Evolutionary conservation across 2,113 vertebrate species (phyloP).

Genomic region (Xenopus borealis): DNA sequence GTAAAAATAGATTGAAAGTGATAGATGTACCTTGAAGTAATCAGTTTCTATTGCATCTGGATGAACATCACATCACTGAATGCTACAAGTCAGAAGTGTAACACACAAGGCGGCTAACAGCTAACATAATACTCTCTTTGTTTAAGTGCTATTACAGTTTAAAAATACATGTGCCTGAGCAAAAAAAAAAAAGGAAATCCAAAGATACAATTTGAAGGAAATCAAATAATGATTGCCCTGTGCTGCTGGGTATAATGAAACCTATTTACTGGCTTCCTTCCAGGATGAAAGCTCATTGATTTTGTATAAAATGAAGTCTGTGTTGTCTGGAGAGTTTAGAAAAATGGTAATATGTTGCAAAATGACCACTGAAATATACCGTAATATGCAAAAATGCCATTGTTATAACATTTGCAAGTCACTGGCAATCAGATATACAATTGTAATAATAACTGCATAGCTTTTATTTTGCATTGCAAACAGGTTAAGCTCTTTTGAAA

Average conservation of each 20-base stretch:
- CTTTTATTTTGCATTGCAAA: background rate
- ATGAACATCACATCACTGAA: too few species aligned
- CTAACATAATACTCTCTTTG: conserved; percentile 19
- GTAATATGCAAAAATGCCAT: conserved; percentile 13
- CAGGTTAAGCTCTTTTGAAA: background rate
- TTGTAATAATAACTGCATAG: conserved; percentile 8
- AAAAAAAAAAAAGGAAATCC: conserved; percentile 28
- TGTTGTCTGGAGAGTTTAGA: conserved; percentile 32
- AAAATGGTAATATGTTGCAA: conserved; percentile 22
- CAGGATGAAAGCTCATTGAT: conserved; percentile 38
- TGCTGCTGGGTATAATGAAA: conserved; percentile 45
- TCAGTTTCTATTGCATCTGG: too few species aligned
- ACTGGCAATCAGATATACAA: conserved; percentile 4
- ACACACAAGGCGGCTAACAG: too few species aligned
- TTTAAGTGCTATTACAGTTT: conserved; percentile 24
- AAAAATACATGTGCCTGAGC: conserved; percentile 34
- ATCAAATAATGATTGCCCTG: conserved; percentile 44
- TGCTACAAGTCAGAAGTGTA: too few species aligned
- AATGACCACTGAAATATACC: conserved; percentile 25
- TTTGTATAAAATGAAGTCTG: conserved; percentile 42
- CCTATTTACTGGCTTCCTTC: conserved; percentile 41
- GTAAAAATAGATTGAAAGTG: too few species aligned
- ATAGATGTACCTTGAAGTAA: too few species aligned
- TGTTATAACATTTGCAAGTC: background rate
- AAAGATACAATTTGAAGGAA: conserved; percentile 42